Evolutionary conservation across 1,140 invertebrate species (phyloP).

Genomic region (Kradibia gibbosae): DNA sequence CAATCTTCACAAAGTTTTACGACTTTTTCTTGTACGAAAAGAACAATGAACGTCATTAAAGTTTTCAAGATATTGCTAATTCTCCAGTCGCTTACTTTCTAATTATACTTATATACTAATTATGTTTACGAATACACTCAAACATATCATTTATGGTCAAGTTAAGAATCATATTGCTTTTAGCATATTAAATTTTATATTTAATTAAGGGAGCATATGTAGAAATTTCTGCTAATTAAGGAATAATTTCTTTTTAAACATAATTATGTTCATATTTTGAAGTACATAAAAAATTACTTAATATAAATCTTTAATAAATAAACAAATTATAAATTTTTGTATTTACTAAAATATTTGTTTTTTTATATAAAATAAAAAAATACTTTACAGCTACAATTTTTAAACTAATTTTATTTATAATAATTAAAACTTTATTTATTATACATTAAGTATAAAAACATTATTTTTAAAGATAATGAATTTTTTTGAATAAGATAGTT

Average conservation of each 20-base stretch:
- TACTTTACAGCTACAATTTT: background rate
- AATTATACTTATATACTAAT: background rate
- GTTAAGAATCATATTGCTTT: too few relatives aligned
- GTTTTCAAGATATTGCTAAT: background rate
- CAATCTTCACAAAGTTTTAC: background rate
- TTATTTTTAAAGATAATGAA: background rate
- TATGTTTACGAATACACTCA: background rate
- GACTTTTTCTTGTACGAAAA: background rate
- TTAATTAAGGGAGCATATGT: too few relatives aligned
- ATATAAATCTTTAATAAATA: too few relatives aligned
- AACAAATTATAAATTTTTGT: too few relatives aligned
- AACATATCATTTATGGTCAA: too few relatives aligned
- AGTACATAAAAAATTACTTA: too few relatives aligned
- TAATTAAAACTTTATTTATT: background rate
- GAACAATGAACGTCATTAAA: background rate
- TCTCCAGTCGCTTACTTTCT: background rate
- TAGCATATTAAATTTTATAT: too few relatives aligned
- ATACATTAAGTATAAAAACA: background rate
- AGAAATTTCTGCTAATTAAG: too few relatives aligned
- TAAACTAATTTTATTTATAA: too few relatives aligned
- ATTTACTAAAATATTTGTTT: background rate
- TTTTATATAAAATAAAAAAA: background rate
- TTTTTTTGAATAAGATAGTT: background rate
- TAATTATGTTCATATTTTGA: too few relatives aligned
- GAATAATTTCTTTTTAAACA: too few relatives aligned